Evolutionary conservation across 2,888 invertebrate species (phyloP), one percentile per base, ranked within the genome.

Genomic region (Brachyptera risi): DNA sequence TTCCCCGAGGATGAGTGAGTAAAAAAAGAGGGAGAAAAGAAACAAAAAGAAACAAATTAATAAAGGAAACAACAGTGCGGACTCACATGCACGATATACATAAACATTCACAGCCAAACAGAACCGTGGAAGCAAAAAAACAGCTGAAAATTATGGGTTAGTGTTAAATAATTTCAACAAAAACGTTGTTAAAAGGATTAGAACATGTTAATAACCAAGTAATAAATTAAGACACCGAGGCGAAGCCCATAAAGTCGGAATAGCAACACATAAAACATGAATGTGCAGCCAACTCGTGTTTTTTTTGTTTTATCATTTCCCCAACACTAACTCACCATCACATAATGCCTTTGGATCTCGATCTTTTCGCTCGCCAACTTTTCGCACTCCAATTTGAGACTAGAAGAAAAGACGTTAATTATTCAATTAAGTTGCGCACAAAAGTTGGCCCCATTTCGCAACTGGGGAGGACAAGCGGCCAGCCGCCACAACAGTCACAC

Each of bases 321-420:
- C n/a, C 23, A 37, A 67, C 69, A 69, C 69, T 37, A 13, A 71
- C 88, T 85, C 78, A 90, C 90, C 91, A 92, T 91, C 69, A 91
- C 90, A 79, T 91, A 92, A 80, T 92, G 90, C 78, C 92, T 83
- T 77, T 92, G 91, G 80, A 91, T 89, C 80, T 91, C 90, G 71
- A 90, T 90, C 81, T 91, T 91, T 80, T 92, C 92, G 75, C 86
- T 86, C 72, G 88, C 89, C 76, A 92, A 78, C 78, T 92, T 92
- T 79, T 92, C 92, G 78, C 90, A 88, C 80, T 92, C 92, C 80
- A 90, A 82, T 80, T 92, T 90, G 78, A 91, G 80, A 76, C 85
- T 85, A 49, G 24, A 54, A 56, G 31, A 59, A 61, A 56, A 26
- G 37, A 31, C 21, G 24, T 44, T 42, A 24, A 51, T 23, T 40